Percentiles rank a stretch among this genome's conserved stretches.
Conservation (phyloP, 2,797 vertebrate species). For the Xenopus petersii region DNA sequence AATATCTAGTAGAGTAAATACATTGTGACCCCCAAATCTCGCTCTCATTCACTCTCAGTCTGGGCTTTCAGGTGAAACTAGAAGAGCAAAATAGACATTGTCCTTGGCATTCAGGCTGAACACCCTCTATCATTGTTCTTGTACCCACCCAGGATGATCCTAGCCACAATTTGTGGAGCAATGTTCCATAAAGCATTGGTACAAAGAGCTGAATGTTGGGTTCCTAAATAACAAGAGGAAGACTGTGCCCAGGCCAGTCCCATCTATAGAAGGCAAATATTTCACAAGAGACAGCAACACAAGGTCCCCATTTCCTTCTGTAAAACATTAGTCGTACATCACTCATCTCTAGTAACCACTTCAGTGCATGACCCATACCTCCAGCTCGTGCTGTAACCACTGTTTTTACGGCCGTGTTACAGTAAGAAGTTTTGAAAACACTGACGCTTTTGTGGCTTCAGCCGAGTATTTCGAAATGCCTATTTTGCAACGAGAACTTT, state of each 20-base stretch:
- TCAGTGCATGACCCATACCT: background rate
- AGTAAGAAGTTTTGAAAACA: slow-evolving; percentile 33
- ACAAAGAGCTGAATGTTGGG: no score
- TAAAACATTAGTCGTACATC: background rate
- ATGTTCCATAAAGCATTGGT: no score
- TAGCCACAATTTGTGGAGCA: no score
- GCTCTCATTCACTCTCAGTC: no score
- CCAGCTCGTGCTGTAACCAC: background rate
- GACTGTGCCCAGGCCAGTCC: background rate
- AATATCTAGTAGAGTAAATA: no score
- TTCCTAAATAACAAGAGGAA: no score
- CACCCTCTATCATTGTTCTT: no score
- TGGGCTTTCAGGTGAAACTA: no score
- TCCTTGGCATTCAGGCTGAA: no score
- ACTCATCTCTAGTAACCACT: background rate
- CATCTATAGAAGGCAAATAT: background rate
- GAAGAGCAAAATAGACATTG: no score
- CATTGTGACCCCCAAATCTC: no score
- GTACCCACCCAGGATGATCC: no score
- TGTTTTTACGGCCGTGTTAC: background rate
- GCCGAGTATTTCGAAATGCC: slow-evolving; percentile 30
- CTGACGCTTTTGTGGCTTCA: slow-evolving; percentile 39
- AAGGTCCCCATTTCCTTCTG: background rate
- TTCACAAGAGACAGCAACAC: background rate
- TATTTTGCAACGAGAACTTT: slow-evolving; percentile 44